Evolutionary conservation across 2,888 invertebrate genomes (phyloP), one percentile per base, ranked within the genome.

Genomic region (Torymus tubicola): DNA sequence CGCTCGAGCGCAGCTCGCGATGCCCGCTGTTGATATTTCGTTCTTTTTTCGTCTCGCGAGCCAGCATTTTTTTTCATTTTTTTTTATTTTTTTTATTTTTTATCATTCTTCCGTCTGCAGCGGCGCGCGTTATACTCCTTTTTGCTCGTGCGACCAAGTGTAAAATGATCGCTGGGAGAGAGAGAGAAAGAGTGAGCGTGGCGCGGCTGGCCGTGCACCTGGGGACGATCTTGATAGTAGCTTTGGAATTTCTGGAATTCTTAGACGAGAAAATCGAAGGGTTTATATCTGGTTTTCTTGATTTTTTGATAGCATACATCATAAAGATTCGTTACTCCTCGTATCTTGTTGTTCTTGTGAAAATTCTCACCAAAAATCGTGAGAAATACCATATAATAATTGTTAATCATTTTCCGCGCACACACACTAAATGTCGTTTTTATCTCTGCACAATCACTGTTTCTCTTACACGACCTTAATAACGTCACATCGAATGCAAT

Each of bases 141-240:
- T 71, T 42, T 53, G n/a, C 55, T 16, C 52, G 50, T 21, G 74
- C 58, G 42, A 42, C 42, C 52, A 18, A 58, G 65, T 75, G 80
- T 75, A 81, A 81, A 81, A 63, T 68, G 67, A 72, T 77, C 70
- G 76, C 68, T 16, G 70, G 55, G 18, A 68, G 71, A 42, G 8
- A 31, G 31, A 42, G 42, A 4, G 42, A 8, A 8, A 4, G 42
- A 8, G 16, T 13, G 70, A 31, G 42, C 50, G 55, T 14, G 24
- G 76, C 55, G 55, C 18, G 24, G 76, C 21, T n/a, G 55, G 31
- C 65, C 11, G 21, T 64, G 67, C 72, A 78, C 57, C 69, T 55
- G 69, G 64, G 70, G 64, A 75, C 74, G 58, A 75, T 70, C 75
- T 74, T 70, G 80, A 79, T 79, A 74, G 63, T 63, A 63, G 3